Base-by-base conservation (phyloP, 1,140 invertebrate genomes). In the Aphelenchoides fujianensis region DNA sequence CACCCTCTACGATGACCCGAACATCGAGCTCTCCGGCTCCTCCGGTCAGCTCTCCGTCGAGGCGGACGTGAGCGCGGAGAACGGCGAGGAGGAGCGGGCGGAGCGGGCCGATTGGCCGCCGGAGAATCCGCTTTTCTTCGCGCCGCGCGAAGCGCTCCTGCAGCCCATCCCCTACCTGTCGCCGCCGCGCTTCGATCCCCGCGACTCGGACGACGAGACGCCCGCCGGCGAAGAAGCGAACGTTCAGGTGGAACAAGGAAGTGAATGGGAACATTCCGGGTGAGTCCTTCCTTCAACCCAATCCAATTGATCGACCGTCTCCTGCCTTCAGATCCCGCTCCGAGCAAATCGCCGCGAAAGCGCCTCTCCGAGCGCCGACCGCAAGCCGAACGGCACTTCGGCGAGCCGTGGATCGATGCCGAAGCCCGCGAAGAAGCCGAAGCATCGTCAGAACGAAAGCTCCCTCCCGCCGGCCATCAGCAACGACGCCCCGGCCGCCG, bases 371-470 rank as follows among this genome's bases (percentile, higher is more conserved):
- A 59, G 19, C 5, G 23, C 12, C 7, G 55, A 7, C 12, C 5
- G 7, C 12, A 59, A 59, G 19, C 28, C 28, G 55, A 19, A n/a
- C n/a, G n/a, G n/a, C n/a, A n/a, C n/a, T n/a, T n/a, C 55, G 55
- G 5, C 28, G 7, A 23, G 55, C 7, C 5, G 19, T 16, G 5
- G 5, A 59, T 59, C 55, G 5, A 19, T 32, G 28, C 55, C 23
- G 19, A 59, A 59, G 34, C 12, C 5, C 5, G 12, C 23, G 5
- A 59, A 59, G 5, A 5, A 5, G 7, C 23, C 23, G 23, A 59
- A 59, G 55, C 34, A 59, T 59, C 55, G 55, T 59, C 55, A 32
- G 28, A 5, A 59, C 7, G 55, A 59, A 19, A 5, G 19, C 23
- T 23, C 19, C 12, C 55, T 19, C 7, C 55, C 19, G 12, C 5